These are phyloP conservation scores for Onychorhynchus coronatus DNA, from an alignment of 2,113 vertebrate genomes.

Conservation along the genomic window DNA sequence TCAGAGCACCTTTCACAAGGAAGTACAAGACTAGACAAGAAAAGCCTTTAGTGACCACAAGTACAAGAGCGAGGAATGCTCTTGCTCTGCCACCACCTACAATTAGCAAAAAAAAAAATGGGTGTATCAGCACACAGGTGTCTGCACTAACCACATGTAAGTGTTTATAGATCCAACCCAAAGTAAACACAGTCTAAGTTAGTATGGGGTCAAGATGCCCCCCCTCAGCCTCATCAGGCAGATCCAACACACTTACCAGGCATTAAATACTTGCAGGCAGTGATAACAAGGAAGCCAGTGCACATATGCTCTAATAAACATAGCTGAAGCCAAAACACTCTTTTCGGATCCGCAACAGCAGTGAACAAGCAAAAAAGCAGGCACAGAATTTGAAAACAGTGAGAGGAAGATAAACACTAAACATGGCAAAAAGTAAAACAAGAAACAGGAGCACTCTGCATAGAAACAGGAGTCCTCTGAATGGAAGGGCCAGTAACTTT, in stretches of 20 bases:
- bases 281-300: not conserved
- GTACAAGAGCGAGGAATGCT: not conserved
- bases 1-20: not conserved
- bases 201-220: not conserved
- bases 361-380: constrained; percentile 8
- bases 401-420: constrained; percentile 10
- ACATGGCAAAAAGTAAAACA: not conserved
- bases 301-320: constrained; percentile 30
- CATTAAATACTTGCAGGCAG: not conserved
- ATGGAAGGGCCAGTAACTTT: not conserved
- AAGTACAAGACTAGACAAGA: not conserved
- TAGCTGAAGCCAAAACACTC: constrained; percentile 2
- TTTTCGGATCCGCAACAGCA: constrained; percentile 16
- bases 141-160: not conserved
- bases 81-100: not conserved
- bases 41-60: not conserved
- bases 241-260: not conserved
- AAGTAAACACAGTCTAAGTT: not conserved
- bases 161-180: not conserved
- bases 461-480: not conserved
- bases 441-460: not conserved
- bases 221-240: not conserved
- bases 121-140: not conserved
- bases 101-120: not conserved
- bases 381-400: not conserved